A percentile compares a stretch with the other conserved stretches of the same genome.
Evolutionary conservation across 2,113 vertebrate species (phyloP).

Genomic region (Actenoides hombroni): DNA sequence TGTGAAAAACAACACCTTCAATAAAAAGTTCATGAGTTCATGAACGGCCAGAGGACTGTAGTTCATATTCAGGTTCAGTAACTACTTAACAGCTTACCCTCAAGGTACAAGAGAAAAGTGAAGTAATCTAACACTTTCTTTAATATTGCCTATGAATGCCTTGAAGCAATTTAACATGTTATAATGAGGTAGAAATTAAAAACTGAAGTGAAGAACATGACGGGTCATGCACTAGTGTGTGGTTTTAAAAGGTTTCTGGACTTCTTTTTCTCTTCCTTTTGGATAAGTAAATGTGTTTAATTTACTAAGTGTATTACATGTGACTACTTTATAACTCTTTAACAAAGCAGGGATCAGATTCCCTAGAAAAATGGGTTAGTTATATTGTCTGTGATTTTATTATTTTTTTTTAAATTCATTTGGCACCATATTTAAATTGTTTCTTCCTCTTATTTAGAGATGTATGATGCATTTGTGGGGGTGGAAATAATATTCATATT

Average conservation of each 20-base stretch:
- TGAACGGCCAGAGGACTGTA: background rate
- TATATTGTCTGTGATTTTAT: background rate
- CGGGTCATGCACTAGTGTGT: background rate
- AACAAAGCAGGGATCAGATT: background rate
- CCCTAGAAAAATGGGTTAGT: background rate
- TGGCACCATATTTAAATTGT: background rate
- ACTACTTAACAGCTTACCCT: background rate
- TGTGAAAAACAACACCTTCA: conserved; percentile 1
- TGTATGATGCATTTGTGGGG: background rate
- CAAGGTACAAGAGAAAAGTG: background rate
- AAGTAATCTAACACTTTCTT: background rate
- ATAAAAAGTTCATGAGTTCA: background rate
- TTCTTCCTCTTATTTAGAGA: background rate
- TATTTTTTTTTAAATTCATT: background rate
- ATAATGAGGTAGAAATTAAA: background rate
- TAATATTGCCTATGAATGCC: background rate
- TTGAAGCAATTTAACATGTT: background rate
- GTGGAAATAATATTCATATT: too few relatives aligned
- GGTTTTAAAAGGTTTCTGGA: background rate
- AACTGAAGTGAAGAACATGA: background rate
- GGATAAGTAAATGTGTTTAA: background rate
- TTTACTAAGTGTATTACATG: background rate
- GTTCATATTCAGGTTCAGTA: background rate
- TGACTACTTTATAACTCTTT: background rate
- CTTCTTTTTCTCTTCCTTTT: background rate